Evolutionary conservation across 2,888 invertebrate genomes (phyloP).

Genomic region (Napeogenes inachia): DNA sequence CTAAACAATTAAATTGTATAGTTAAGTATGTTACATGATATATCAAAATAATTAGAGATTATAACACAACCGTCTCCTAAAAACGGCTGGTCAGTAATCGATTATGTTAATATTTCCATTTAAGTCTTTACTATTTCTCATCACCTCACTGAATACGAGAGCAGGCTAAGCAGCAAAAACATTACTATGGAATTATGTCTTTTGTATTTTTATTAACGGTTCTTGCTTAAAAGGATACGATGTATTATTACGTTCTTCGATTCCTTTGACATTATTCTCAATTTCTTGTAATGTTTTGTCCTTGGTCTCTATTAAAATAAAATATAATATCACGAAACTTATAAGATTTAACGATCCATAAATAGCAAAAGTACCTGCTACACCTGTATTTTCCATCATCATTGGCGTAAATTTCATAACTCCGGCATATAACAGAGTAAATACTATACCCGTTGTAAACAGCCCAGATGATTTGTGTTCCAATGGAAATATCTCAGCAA

Average conservation of each 20-base stretch:
- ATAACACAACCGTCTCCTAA: no score
- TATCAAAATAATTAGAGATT: no score
- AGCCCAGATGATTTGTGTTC: conserved; percentile 42
- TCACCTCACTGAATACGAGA: neutral
- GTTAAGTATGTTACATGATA: no score
- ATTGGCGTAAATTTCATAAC: conserved; percentile 42
- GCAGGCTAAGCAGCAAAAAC: no score
- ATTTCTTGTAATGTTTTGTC: conserved; percentile 45
- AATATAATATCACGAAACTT: conserved; percentile 37
- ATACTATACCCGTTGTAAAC: conserved; percentile 38
- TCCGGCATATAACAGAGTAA: conserved; percentile 38
- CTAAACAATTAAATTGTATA: no score
- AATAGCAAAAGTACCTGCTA: conserved; percentile 39
- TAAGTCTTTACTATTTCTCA: no score
- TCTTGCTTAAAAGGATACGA: no score
- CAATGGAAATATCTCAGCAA: conserved; percentile 45
- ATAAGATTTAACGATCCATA: conserved; percentile 36
- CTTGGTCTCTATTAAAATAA: conserved; percentile 47
- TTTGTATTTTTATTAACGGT: no score
- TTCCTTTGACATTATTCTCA: conserved; percentile 39
- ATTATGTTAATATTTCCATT: no score
- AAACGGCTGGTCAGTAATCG: no score
- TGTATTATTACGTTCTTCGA: neutral
- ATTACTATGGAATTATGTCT: no score
- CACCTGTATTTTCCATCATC: conserved; percentile 39